phyloP scores from a whole-genome alignment of 1,140 invertebrate genomes.

The Hestina assimilis region DNA sequence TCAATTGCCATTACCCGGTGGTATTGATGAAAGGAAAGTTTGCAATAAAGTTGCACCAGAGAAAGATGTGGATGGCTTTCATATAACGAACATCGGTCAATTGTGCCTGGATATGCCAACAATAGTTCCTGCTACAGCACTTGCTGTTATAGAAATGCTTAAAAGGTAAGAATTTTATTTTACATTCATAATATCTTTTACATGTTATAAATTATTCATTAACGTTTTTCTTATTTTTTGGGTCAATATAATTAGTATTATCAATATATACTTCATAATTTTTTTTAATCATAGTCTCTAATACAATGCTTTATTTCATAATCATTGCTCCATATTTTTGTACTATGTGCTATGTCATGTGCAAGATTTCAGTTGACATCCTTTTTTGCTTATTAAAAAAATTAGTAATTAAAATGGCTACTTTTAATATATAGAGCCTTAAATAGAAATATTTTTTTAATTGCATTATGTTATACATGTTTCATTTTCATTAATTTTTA shows the following conservation, averaged over 20 bases:
- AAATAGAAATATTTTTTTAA: too few relatives aligned
- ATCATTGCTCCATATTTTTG: too few relatives aligned
- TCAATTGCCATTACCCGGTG: slow-evolving; percentile 89
- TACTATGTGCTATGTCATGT: too few relatives aligned
- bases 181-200: background rate
- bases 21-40: slow-evolving; percentile 86
- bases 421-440: too few relatives aligned
- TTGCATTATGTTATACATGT: too few relatives aligned
- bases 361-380: too few relatives aligned
- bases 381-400: too few relatives aligned
- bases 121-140: slow-evolving; percentile 92
- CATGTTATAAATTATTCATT: slow-evolving; percentile 1
- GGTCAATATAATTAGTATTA: background rate
- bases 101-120: slow-evolving; percentile 86
- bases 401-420: too few relatives aligned
- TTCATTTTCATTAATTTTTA: too few relatives aligned
- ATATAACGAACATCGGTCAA: slow-evolving; percentile 87
- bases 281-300: too few relatives aligned
- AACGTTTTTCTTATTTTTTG: background rate
- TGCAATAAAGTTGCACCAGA: slow-evolving; percentile 88
- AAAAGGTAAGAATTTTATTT: slow-evolving; percentile 68
- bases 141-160: slow-evolving; percentile 89
- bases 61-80: slow-evolving; percentile 96
- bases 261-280: too few relatives aligned
- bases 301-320: too few relatives aligned